phyloP scores from a whole-genome alignment of 2,113 vertebrate species.

The Calypte anna region DNA sequence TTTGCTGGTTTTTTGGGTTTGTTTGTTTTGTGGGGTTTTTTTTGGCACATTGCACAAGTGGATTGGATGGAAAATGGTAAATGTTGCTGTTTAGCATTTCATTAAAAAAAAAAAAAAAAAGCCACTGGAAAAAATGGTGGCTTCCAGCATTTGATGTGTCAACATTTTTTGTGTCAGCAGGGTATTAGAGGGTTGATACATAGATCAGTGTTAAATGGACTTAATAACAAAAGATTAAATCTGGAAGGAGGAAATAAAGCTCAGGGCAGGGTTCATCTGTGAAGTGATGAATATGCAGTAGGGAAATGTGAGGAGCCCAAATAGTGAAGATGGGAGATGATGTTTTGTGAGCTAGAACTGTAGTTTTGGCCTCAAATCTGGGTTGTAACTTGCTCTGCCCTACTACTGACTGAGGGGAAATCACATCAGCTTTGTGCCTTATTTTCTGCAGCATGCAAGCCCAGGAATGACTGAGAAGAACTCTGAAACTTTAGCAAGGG shows the following conservation, averaged over 20 bases:
- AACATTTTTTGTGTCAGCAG: constrained; percentile 21
- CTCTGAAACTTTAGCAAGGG: background rate
- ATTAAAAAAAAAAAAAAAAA: background rate
- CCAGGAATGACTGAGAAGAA: background rate
- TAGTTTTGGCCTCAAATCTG: background rate
- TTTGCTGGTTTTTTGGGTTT: background rate
- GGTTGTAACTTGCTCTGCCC: background rate
- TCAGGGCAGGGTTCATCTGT: constrained; percentile 21
- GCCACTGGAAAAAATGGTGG: background rate
- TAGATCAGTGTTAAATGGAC: constrained; percentile 6
- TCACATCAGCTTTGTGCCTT: background rate
- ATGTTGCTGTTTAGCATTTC: background rate
- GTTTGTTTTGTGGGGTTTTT: constrained; percentile 1
- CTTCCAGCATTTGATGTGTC: background rate
- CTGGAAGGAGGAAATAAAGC: constrained; percentile 32
- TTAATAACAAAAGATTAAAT: constrained; percentile 56
- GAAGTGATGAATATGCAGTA: constrained; percentile 16
- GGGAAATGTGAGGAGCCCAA: constrained; percentile 27
- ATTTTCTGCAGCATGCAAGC: background rate
- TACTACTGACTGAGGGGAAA: background rate
- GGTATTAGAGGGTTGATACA: background rate
- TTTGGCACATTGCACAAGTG: constrained; percentile 25
- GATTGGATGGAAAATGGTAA: constrained; percentile 17
- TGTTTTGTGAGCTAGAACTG: background rate
- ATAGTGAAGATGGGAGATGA: background rate